Evolutionary conservation across 2,113 vertebrate species (phyloP), one percentile per base, ranked within the genome.

Genomic region (Anseranas semipalmata): DNA sequence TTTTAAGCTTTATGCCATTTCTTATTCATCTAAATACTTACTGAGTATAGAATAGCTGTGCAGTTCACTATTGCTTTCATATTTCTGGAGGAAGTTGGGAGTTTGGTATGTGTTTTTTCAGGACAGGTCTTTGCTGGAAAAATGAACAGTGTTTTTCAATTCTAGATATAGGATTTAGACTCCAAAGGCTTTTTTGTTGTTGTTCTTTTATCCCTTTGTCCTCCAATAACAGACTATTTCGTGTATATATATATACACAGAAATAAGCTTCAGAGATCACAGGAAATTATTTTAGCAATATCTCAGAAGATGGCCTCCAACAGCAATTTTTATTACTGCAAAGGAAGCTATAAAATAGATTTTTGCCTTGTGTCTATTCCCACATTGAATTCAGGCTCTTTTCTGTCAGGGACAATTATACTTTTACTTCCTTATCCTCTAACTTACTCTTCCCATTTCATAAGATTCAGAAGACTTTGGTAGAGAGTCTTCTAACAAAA

Each of bases 241-340:
- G 46, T 80, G 4, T 59, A 2, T 72, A 3, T 79, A 14, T 77
- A 3, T 82, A 11, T 73, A 77, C 65, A 89, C 32, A 85, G 82
- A 90, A 85, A 84, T n/a, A 91, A 89, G 56, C 60, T 86, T 88
- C 81, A 83, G 70, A 85, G 72, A 91, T 91, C 59, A 86, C 52
- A 85, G 79, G 32, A 90, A 95, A 91, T 89, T 82, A 83, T 91
- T 93, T 95, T 67, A 90, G 53, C 59, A 71, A 33, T 91, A 87
- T 90, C 59, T 85, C 81, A 90, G 91, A 81, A 82, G 71, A 85
- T 95, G 68, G 73, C 45, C 85, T 94, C 74, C 67, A 95, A 85
- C 50, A 83, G 43, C 52, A 93, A 37, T 74, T 91, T 95, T 89
- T 85, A 94, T 87, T 95, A 74, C 85, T 79, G 50, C 48, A 92